phyloP scores from a whole-genome alignment of 2,113 vertebrate genomes.

The Irena cyanogastra region DNA sequence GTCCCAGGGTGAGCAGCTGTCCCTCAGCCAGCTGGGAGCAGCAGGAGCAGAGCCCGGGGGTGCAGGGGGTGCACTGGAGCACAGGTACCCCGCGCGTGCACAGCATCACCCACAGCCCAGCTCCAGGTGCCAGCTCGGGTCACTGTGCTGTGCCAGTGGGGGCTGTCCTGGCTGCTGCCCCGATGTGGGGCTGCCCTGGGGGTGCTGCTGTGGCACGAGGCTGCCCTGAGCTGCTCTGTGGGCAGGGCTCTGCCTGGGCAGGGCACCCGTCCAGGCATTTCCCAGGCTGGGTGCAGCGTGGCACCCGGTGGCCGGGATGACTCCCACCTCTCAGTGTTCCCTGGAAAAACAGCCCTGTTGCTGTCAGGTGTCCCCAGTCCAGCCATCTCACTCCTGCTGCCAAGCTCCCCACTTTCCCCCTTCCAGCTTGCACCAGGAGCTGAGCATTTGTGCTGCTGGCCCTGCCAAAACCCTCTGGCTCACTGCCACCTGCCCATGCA shows the following conservation, averaged over 20 bases:
- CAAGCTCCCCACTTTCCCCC: rapidly evolving
- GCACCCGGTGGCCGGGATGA: rapidly evolving
- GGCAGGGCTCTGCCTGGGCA: not conserved
- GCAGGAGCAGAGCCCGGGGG: not conserved
- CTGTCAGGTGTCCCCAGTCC: not conserved
- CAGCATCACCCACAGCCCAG: rapidly evolving
- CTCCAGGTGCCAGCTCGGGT: not conserved
- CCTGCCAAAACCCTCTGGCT: rapidly evolving
- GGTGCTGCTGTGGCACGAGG: not conserved
- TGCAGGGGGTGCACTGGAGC: not conserved
- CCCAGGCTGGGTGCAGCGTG: rapidly evolving
- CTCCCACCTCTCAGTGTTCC: not conserved
- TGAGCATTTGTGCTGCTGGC: not conserved
- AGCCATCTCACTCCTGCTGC: not conserved
- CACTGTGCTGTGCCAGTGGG: rapidly evolving
- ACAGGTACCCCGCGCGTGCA: rapidly evolving
- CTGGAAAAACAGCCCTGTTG: not conserved
- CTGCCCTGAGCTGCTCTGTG: not conserved
- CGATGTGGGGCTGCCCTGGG: rapidly evolving
- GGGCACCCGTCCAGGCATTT: not conserved
- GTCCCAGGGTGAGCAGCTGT: not conserved
- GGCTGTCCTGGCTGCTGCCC: not conserved
- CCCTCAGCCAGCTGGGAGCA: not conserved
- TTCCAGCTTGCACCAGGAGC: not conserved
- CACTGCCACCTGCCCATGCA: rapidly evolving